Evolutionary conservation across 2,888 invertebrate species (phyloP).

Genomic region (Leucoma salicis): DNA sequence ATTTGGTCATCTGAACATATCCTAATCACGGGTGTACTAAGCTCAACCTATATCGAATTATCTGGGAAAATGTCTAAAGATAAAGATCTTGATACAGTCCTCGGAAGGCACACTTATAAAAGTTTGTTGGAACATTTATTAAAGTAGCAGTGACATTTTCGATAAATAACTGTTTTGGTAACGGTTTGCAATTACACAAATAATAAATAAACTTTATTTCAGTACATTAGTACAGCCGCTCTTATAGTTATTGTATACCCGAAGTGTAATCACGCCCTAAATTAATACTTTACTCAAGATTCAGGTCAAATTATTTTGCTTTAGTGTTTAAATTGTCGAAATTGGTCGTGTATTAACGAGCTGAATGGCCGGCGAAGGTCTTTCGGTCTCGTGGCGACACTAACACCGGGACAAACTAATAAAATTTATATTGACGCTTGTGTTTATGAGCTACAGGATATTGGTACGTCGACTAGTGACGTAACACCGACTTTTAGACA

Average conservation of each 20-base stretch:
- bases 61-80: too few species aligned
- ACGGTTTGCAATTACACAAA: constrained; percentile 9
- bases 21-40: too few species aligned
- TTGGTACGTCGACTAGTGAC: constrained; percentile 39
- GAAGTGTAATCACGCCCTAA: not conserved
- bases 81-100: too few species aligned
- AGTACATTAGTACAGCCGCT: not conserved
- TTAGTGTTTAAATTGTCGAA: constrained; percentile 37
- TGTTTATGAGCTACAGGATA: constrained; percentile 44
- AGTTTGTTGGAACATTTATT: too few species aligned
- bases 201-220: not conserved
- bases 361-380: constrained; percentile 54
- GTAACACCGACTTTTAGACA: constrained; percentile 15
- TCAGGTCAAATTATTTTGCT: constrained; percentile 17
- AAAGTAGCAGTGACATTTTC: constrained; percentile 27
- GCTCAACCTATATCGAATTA: too few species aligned
- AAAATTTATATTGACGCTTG: constrained; percentile 45
- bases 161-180: constrained; percentile 14
- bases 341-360: constrained; percentile 49
- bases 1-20: too few species aligned
- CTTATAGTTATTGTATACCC: not conserved
- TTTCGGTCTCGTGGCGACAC: constrained; percentile 36
- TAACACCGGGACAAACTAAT: constrained; percentile 42
- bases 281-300: constrained; percentile 15
- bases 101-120: too few species aligned